These are phyloP conservation scores for Aythya baeri DNA, from an alignment of 2,113 vertebrate genomes.

Conservation along the genomic window DNA sequence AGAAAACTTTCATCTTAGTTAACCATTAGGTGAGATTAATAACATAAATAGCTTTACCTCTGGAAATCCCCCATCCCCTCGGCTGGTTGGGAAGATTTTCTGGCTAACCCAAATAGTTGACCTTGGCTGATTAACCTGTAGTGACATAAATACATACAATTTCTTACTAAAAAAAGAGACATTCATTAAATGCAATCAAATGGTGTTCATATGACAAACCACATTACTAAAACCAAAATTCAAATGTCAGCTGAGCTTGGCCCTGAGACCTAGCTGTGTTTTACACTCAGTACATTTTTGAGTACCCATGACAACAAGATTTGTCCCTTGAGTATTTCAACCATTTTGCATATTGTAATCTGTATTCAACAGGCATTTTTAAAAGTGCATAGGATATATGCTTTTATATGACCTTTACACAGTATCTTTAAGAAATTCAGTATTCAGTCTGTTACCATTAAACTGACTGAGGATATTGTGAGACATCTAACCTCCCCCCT, in stretches of 20 bases:
- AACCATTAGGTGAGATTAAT: background rate
- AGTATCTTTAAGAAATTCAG: background rate
- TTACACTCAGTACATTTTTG: background rate
- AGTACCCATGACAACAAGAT: background rate
- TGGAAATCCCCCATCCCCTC: conserved; percentile 75
- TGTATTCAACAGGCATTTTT: background rate
- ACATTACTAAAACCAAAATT: background rate
- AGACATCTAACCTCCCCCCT: background rate
- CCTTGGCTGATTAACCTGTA: conserved; percentile 71
- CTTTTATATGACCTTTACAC: background rate
- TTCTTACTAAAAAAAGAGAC: conserved; percentile 25
- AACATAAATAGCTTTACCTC: conserved; percentile 71
- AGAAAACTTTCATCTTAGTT: background rate
- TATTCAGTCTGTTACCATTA: background rate
- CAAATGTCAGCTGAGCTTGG: background rate
- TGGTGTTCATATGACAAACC: background rate
- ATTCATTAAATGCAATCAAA: background rate
- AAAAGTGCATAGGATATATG: background rate
- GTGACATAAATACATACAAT: conserved; percentile 59
- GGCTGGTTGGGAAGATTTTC: conserved; percentile 72
- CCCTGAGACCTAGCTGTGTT: background rate
- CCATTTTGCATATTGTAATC: background rate
- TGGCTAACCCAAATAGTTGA: conserved; percentile 63
- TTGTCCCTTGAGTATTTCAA: background rate
- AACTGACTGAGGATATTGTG: background rate